Percentiles rank a stretch among this genome's conserved stretches.
Evolutionary conservation across 1,140 invertebrate species (phyloP).

Genomic region (Euwallacea fornicatus): DNA sequence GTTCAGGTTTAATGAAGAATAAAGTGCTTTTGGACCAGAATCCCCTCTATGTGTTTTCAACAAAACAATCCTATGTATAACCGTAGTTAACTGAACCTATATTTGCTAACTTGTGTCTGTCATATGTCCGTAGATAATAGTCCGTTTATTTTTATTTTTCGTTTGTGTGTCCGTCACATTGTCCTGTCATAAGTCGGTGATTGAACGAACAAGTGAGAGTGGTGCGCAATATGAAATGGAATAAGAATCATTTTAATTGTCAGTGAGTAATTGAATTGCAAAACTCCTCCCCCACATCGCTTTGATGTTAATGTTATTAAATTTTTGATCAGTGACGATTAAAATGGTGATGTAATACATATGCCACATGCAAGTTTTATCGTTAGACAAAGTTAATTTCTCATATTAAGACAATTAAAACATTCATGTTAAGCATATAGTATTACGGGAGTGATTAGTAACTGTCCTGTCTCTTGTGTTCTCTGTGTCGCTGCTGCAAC

Average conservation of each 20-base stretch:
- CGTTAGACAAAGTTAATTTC: background rate
- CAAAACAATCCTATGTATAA: no score
- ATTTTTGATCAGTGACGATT: constrained; percentile 17
- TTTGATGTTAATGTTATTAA: background rate
- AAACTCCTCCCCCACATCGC: background rate
- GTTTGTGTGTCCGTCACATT: constrained; percentile 46
- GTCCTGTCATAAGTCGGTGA: constrained; percentile 48
- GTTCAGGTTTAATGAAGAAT: no score
- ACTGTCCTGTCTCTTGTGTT: constrained; percentile 74
- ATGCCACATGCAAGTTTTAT: constrained; percentile 29
- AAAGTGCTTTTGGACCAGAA: no score
- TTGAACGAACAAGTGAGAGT: constrained; percentile 38
- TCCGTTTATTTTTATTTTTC: constrained; percentile 47
- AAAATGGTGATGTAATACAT: constrained; percentile 35
- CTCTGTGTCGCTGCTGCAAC: constrained; percentile 70
- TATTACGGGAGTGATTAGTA: constrained; percentile 69
- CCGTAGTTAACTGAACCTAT: constrained; percentile 25
- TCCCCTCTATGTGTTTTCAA: no score
- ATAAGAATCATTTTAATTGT: constrained; percentile 31
- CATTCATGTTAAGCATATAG: constrained; percentile 52
- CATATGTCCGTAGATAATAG: constrained; percentile 53
- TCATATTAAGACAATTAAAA: constrained; percentile 5
- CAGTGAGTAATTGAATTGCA: constrained; percentile 1
- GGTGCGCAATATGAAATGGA: constrained; percentile 28
- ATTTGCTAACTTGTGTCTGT: constrained; percentile 54